Conservation (phyloP, 1,140 invertebrate species). For the Mylabris phalerata region DNA sequence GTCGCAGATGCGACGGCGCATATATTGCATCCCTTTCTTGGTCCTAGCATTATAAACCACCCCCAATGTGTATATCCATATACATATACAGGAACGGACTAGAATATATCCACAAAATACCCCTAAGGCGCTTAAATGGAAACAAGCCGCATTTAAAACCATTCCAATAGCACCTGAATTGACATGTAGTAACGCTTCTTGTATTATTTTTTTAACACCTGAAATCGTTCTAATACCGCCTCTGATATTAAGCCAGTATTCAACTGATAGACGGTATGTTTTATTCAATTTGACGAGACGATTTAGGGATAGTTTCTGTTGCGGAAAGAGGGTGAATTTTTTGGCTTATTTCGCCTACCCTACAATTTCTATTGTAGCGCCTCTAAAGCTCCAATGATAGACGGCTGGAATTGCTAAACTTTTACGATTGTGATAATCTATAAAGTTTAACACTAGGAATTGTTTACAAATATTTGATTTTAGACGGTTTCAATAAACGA, state of each 20-base stretch:
- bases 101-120: too few relatives aligned
- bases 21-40: too few relatives aligned
- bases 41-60: too few relatives aligned
- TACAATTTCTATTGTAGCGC: constrained; percentile 7
- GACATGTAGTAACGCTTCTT: too few relatives aligned
- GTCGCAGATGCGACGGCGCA: constrained; percentile 13
- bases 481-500: neutral
- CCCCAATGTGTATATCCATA: too few relatives aligned
- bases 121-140: too few relatives aligned
- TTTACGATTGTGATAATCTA: neutral
- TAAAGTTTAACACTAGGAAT: neutral
- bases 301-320: neutral
- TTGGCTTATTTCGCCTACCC: constrained; percentile 7
- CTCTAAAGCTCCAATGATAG: neutral
- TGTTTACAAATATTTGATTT: neutral
- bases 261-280: constrained; percentile 9
- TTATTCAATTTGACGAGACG: constrained; percentile 16
- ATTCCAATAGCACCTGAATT: too few relatives aligned
- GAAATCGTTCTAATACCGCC: too few relatives aligned
- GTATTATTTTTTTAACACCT: too few relatives aligned
- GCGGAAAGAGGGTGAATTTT: constrained; percentile 5
- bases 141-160: too few relatives aligned
- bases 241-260: neutral
- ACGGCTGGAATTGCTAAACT: neutral
- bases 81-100: too few relatives aligned